Evolutionary conservation across 2,888 invertebrate genomes (phyloP).

Genomic region (Epinotia demarniana): DNA sequence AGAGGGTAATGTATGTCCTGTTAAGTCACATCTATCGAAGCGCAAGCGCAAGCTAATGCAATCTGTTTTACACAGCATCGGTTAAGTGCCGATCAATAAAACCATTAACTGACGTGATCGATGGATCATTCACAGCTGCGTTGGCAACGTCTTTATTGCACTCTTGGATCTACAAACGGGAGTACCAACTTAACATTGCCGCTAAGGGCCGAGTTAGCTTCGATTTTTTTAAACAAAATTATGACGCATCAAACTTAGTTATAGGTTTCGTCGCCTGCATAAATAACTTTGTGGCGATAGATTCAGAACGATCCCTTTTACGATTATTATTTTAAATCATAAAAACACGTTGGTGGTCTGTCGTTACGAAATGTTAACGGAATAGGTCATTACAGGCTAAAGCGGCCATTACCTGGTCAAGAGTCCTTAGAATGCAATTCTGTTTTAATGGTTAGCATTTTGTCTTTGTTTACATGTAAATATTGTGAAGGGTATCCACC

Average conservation of each 20-base stretch:
- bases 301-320: constrained; percentile 66
- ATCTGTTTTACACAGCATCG: constrained; percentile 41
- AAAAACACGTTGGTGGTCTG: constrained; percentile 50
- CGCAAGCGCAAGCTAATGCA: constrained; percentile 2
- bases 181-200: constrained; percentile 19
- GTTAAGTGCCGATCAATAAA: constrained; percentile 53
- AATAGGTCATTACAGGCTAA: constrained; percentile 54
- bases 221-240: background rate
- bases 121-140: constrained; percentile 59
- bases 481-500: background rate
- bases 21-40: background rate
- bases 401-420: constrained; percentile 19
- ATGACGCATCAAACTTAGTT: constrained; percentile 8
- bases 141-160: constrained; percentile 61
- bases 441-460: constrained; percentile 3
- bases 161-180: constrained; percentile 56
- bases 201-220: background rate
- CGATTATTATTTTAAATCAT: constrained; percentile 60
- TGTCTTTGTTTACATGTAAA: constrained; percentile 13
- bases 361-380: constrained; percentile 47
- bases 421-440: constrained; percentile 30
- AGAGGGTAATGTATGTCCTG: background rate
- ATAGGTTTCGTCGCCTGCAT: constrained; percentile 14
- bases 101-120: constrained; percentile 60
- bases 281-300: constrained; percentile 25